These are phyloP conservation scores for Melanotaenia duboulayi DNA, from an alignment of 2,113 vertebrate species.

Conservation along the genomic window DNA sequence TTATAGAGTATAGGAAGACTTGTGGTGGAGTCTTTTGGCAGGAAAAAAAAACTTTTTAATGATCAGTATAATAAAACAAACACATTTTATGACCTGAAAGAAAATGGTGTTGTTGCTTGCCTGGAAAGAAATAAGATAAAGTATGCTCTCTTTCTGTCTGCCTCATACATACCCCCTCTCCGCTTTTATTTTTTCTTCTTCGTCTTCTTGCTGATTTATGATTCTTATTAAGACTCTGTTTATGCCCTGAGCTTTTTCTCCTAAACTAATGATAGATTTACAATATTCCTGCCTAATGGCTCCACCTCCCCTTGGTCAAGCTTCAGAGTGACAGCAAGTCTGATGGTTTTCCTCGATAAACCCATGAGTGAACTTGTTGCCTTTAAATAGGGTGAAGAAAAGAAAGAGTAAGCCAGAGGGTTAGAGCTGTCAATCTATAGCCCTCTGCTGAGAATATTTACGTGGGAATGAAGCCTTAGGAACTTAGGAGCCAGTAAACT, in stretches of 20 bases:
- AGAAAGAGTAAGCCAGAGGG: neutral
- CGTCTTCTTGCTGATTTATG: conserved; percentile 68
- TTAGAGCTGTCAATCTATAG: neutral
- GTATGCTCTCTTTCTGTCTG: conserved; percentile 21
- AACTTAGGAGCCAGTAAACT: conserved; percentile 15
- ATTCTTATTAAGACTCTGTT: conserved; percentile 75
- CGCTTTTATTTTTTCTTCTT: conserved; percentile 27
- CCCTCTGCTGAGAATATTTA: conserved; percentile 31
- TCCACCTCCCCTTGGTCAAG: conserved; percentile 59
- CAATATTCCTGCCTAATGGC: conserved; percentile 69
- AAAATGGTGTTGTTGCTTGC: conserved; percentile 9
- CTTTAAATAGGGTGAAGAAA: conserved; percentile 31
- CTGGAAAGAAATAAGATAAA: conserved; percentile 31
- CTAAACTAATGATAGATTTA: conserved; percentile 72
- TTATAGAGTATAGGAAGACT: neutral
- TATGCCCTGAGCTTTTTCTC: conserved; percentile 74
- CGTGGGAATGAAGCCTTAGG: conserved; percentile 16
- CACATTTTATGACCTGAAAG: conserved; percentile 20
- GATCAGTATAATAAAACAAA: conserved; percentile 39
- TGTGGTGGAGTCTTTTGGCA: neutral
- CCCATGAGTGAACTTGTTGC: conserved; percentile 33
- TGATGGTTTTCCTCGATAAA: conserved; percentile 32
- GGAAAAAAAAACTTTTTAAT: neutral
- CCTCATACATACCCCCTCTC: conserved; percentile 9
- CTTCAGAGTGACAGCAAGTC: conserved; percentile 27